Evolutionary conservation across 2,113 vertebrate species (phyloP).

Genomic region (Ameiurus melas): DNA sequence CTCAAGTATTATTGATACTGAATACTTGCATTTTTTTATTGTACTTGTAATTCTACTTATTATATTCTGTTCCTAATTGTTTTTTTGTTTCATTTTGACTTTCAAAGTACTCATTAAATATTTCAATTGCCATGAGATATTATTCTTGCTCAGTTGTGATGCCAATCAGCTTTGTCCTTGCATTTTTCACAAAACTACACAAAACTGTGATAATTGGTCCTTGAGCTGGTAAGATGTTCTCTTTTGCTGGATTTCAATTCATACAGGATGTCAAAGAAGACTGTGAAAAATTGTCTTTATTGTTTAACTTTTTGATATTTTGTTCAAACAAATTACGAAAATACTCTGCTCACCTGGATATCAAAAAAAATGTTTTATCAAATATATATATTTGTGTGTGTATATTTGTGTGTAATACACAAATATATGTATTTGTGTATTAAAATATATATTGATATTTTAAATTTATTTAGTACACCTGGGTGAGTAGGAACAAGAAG

Average conservation of each 20-base stretch:
- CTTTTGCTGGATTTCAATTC: not conserved
- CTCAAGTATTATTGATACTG: not conserved
- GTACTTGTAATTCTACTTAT: not conserved
- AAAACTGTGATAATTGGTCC: not conserved
- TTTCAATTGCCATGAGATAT: not conserved
- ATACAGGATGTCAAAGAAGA: not conserved
- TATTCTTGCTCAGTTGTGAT: not conserved
- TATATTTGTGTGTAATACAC: too few relatives aligned
- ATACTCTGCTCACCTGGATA: too few relatives aligned
- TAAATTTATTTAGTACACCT: too few relatives aligned
- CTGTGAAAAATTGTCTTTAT: too few relatives aligned
- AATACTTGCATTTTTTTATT: not conserved
- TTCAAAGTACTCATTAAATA: not conserved
- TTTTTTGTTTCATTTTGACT: not conserved
- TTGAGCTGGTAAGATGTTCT: not conserved
- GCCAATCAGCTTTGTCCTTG: not conserved
- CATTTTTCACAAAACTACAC: not conserved
- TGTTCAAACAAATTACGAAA: too few relatives aligned
- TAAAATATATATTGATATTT: too few relatives aligned
- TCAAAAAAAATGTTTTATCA: too few relatives aligned
- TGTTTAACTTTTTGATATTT: too few relatives aligned
- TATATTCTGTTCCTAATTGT: not conserved
- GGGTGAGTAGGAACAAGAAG: too few relatives aligned
- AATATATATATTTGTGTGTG: too few relatives aligned
- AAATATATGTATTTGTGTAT: too few relatives aligned